Percentiles rank a stretch among this genome's conserved stretches.
Evolutionary conservation across 2,888 invertebrate genomes (phyloP).

Genomic region (Lycaena phlaeas): DNA sequence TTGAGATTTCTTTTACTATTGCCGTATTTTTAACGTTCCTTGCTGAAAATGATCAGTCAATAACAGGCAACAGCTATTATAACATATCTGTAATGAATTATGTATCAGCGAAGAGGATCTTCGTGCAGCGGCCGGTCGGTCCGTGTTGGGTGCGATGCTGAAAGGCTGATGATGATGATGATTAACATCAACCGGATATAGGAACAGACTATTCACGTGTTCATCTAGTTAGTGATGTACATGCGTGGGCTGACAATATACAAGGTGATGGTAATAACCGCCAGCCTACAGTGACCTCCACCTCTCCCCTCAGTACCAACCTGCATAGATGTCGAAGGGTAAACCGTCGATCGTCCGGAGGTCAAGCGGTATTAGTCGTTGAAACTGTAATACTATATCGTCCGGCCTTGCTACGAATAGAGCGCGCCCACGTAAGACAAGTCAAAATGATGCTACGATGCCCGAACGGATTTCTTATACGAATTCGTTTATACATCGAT

Average conservation of each 20-base stretch:
- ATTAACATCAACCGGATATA: background rate
- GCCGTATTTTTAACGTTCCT: too few species aligned
- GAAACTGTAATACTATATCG: constrained; percentile 63
- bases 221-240: constrained; percentile 36
- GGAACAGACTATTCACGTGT: background rate
- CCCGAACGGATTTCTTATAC: constrained; percentile 10
- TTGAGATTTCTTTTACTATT: too few species aligned
- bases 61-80: too few species aligned
- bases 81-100: too few species aligned
- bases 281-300: constrained; percentile 33
- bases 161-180: too few species aligned
- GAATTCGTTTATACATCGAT: too few species aligned
- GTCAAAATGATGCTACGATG: constrained; percentile 28
- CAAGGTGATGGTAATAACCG: constrained; percentile 33
- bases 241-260: constrained; percentile 43
- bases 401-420: constrained; percentile 67
- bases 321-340: constrained; percentile 2
- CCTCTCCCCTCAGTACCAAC: constrained; percentile 19
- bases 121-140: too few species aligned
- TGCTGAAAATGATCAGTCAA: too few species aligned
- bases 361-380: constrained; percentile 29
- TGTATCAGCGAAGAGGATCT: too few species aligned
- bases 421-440: constrained; percentile 50
- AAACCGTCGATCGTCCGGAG: constrained; percentile 17
- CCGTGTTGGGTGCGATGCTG: too few species aligned